Evolutionary conservation across 2,888 invertebrate species (phyloP), one percentile per base, ranked within the genome.

Genomic region (Drosophila meridiana): DNA sequence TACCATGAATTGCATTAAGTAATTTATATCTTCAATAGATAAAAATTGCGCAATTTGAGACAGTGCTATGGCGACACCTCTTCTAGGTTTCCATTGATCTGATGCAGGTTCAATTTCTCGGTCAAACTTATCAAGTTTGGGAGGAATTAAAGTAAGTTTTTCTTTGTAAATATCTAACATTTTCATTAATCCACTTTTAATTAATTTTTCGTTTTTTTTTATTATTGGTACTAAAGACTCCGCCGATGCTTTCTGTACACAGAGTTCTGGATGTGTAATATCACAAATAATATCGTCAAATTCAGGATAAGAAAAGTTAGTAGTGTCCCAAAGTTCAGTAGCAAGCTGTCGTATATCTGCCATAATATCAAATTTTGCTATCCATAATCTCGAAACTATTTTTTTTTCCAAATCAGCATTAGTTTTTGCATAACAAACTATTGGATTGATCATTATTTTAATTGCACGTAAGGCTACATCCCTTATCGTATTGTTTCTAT

Each of bases 21-120:
- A 95, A 63, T 95, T 95, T 0, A 96, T 94, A 4, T 95, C 95
- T 32, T 96, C 94, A 65, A 97, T 94, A 3, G 91, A 88, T 55
- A 93, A 90, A 50, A 92, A 93, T 32, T 96, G 95, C 0, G 98
- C 97, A 78, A 98, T 94, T 92, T 97, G 96, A 0, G 94, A 95
- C 72, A 99, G 94, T 9, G 97, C 97, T 75, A 97, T 94, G 9
- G 97, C 99, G 32, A 97, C 96, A 59, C 99, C 99, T 83, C 97
- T 95, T 69, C 99, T 94, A 8, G 97, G 96, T 76, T 96, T 96
- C 98, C 98, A 99, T 86, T 96, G 96, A 93, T 99, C 99, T 64
- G 97, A 94, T 1, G 97, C 96, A 82, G 96, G 96, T 88, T 96
- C 96, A 45, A 98, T 94, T 91, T 97, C 96, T 77, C 99, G 95